Evolutionary conservation across 2,113 vertebrate species (phyloP), one percentile per base, ranked within the genome.

Genomic region (Bufo bufo): DNA sequence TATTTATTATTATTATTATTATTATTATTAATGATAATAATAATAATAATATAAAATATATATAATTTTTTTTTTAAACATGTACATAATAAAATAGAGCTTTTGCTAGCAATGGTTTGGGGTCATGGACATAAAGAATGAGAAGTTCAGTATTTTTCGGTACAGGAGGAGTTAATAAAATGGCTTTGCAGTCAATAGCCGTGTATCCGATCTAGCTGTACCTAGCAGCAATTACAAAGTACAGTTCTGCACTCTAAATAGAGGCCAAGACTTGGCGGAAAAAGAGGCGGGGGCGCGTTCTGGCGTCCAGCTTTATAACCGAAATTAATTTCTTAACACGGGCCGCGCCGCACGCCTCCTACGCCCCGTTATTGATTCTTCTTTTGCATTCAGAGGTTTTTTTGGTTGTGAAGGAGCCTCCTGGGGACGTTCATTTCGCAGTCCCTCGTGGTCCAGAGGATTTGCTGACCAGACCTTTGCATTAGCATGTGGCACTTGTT

Each of bases 231-330:
- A 56, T 84, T 84, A 72, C 65, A 72, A 72, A 84, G 82, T 74
- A 84, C 82, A 54, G 45, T 84, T 72, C 74, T 84, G 50, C 8
- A 72, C 8, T 33, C 17, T 84, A 66, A 84, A 84, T 84, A 66
- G 50, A 56, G 33, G 66, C 82, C 65, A 84, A 56, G 49, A 43
- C 49, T 72, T 45, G 20, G 50, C 74, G 52, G 82, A 58, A 72
- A 84, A 43, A 56, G 33, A 49, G 66, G 66, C 12, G 66, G 81
- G 61, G 81, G n/a, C 12, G 13, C 4, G 66, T 58, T 72, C 82
- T 50, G 14, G 59, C 80, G 45, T 65, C 58, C 10, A 20, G 61
- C 81, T 66, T 80, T 58, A 33, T 58, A 23, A 43, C 77, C 59
- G n/a, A 80, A 80, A 58, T 80, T 49, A 66, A 82, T 50, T 65